A percentile compares a stretch with the other conserved stretches of the same genome.
phyloP scores from a whole-genome alignment of 2,888 invertebrate genomes.

The Zonitis immaculata region DNA sequence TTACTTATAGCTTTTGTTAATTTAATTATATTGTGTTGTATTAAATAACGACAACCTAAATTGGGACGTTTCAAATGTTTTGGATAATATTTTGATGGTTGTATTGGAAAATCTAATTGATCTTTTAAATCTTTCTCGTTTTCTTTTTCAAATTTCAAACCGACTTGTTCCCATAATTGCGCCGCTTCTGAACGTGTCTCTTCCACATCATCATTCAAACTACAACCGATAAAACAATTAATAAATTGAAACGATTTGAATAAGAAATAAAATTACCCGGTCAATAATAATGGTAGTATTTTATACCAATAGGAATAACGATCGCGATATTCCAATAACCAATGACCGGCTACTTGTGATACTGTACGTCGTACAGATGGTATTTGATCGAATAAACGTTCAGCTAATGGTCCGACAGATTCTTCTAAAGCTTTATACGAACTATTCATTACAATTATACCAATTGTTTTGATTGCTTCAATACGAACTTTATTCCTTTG shows the following conservation, averaged over 20 bases:
- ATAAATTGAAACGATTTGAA: no score
- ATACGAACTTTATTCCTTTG: slow-evolving; percentile 79
- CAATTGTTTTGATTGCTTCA: slow-evolving; percentile 68
- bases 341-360: slow-evolving; percentile 68
- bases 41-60: slow-evolving; percentile 77
- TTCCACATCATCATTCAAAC: slow-evolving; percentile 73
- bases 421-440: slow-evolving; percentile 52
- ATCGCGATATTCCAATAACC: slow-evolving; percentile 74
- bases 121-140: slow-evolving; percentile 86
- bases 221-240: slow-evolving; percentile 42
- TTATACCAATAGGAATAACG: slow-evolving; percentile 87
- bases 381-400: slow-evolving; percentile 81
- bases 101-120: slow-evolving; percentile 68
- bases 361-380: slow-evolving; percentile 73
- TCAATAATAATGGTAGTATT: slow-evolving; percentile 77
- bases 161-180: slow-evolving; percentile 67
- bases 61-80: slow-evolving; percentile 68
- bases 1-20: slow-evolving; percentile 65
- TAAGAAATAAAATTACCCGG: no score
- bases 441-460: slow-evolving; percentile 53
- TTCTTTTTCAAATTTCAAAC: slow-evolving; percentile 74
- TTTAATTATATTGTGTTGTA: slow-evolving; percentile 69
- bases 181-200: slow-evolving; percentile 63
- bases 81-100: slow-evolving; percentile 70
- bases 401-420: slow-evolving; percentile 75